Base-by-base conservation (phyloP, 2,113 vertebrate species). In the Megaceryle maxima region DNA sequence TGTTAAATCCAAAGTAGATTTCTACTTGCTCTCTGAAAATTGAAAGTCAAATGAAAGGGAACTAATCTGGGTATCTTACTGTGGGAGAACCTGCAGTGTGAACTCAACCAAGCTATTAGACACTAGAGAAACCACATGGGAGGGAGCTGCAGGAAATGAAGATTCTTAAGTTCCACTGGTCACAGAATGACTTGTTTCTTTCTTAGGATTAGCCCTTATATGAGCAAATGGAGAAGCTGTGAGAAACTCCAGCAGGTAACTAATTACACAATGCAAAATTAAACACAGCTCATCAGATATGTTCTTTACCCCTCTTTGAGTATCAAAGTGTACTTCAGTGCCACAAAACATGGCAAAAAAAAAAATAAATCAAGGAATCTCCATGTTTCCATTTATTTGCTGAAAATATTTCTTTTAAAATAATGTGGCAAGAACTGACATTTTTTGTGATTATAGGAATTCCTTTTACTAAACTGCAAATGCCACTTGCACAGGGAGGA, bases 221-320 rank as follows among this genome's bases (percentile, higher is more conserved):
- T 1, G 4, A 95, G 43, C 85, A 94, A 96, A 94, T 96, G 70
- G 94, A 89, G 93, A 96, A 95, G 92, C 94, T 89, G 89, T 56
- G 94, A 96, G 95, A 80, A 87, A 63, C 94, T 96, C 92, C 95
- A 96, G 92, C 79, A 92, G 92, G 95, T 96, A 94, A 85, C 95
- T 95, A 95, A 96, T 96, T 95, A 63, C 88, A 88, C 83, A 69
- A 82, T 50, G 53, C 91, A 82, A 91, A 96, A 93, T 92, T 95
- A 94, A 96, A 62, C 77, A 53, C 66, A 93, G 46, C 29, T 63
- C 44, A 46, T 94, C 77, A 69, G 69, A 91, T 76, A 73, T 3
- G 41, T 82, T 90, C 83, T 79, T 43, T 72, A 33, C 13, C 16
- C 31, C 12, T 63, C 70, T 79, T 74, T 70, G 50, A 76, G 33